Conservation (phyloP, 2,113 vertebrate species). For the Hypocryptadius cinnamomeus region DNA sequence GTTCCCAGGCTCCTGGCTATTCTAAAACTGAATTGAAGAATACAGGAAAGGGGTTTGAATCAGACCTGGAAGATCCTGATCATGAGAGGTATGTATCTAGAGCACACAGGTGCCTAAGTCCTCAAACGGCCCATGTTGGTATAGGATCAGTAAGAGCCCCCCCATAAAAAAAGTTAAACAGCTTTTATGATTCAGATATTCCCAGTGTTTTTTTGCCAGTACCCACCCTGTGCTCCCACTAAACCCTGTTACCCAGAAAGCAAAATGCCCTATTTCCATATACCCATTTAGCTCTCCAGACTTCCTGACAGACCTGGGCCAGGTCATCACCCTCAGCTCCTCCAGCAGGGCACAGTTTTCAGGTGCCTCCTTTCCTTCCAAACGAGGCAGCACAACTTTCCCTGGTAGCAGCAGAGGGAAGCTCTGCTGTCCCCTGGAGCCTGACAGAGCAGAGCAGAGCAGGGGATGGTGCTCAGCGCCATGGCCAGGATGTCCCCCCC, state of each 20-base stretch:
- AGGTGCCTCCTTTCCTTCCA: neutral
- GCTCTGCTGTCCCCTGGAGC: neutral
- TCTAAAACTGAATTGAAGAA: slow-evolving; percentile 10
- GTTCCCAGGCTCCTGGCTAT: slow-evolving; percentile 35
- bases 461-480: neutral
- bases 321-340: neutral
- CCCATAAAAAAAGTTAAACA: neutral
- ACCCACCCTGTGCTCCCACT: neutral
- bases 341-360: neutral
- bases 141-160: neutral
- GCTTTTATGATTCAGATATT: neutral
- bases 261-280: neutral
- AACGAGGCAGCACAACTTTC: neutral
- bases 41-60: slow-evolving; percentile 17
- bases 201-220: neutral
- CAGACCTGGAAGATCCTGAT: slow-evolving; percentile 27
- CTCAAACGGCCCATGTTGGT: neutral
- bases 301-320: neutral
- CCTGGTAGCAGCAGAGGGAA: neutral
- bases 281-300: neutral
- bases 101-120: neutral
- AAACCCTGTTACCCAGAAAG: neutral
- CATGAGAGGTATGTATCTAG: slow-evolving; percentile 29
- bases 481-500: neutral
- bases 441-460: neutral